Conservation (phyloP, 2,797 vertebrate genomes). For the Hephaestus fuliginosus region DNA sequence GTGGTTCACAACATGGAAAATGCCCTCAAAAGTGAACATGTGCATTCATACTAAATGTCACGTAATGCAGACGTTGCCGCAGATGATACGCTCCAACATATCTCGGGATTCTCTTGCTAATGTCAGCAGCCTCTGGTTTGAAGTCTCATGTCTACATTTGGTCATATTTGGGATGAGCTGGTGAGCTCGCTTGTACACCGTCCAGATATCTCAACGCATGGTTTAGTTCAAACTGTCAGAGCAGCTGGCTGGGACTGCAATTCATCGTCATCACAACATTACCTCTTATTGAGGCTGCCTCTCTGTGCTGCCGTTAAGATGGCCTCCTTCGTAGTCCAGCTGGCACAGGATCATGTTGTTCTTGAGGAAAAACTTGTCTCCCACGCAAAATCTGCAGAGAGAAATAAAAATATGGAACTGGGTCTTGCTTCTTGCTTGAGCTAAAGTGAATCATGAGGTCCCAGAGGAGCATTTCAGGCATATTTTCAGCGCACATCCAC, state of each 20-base stretch:
- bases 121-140: slow-evolving; percentile 20
- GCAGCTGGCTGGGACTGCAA: slow-evolving; percentile 52
- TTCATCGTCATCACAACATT: slow-evolving; percentile 67
- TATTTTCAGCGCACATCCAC: slow-evolving; percentile 58
- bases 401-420: slow-evolving; percentile 67
- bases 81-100: slow-evolving; percentile 4
- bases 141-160: slow-evolving; percentile 54
- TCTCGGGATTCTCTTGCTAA: slow-evolving; percentile 11
- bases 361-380: slow-evolving; percentile 98
- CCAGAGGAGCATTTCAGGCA: slow-evolving; percentile 59
- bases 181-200: slow-evolving; percentile 35
- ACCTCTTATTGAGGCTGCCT: slow-evolving; percentile 90
- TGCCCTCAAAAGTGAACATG: neutral
- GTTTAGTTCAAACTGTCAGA: slow-evolving; percentile 63
- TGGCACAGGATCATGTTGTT: slow-evolving; percentile 99
- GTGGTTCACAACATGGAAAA: neutral
- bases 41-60: neutral
- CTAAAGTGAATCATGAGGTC: slow-evolving; percentile 60
- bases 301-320: slow-evolving; percentile 92
- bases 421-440: slow-evolving; percentile 48
- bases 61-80: neutral
- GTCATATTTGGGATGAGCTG: slow-evolving; percentile 50
- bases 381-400: slow-evolving; percentile 93
- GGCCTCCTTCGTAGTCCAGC: slow-evolving; percentile 97
- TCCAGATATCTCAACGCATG: slow-evolving; percentile 57